phyloP scores from a whole-genome alignment of 2,888 invertebrate species.

The Lithodes maja region DNA sequence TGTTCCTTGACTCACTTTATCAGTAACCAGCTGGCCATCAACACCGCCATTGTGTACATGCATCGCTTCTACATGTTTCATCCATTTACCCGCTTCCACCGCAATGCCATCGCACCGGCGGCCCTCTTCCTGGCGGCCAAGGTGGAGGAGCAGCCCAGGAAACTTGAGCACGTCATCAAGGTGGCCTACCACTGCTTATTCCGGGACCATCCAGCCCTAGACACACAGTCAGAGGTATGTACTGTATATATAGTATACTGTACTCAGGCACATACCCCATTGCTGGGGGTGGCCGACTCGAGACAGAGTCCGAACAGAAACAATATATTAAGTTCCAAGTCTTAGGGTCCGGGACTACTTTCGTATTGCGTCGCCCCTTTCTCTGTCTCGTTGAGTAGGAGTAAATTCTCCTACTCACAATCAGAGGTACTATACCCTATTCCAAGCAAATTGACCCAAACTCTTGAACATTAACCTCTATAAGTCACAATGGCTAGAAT shows the following conservation, averaged over 20 bases:
- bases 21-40: constrained; percentile 95
- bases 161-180: constrained; percentile 97
- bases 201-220: constrained; percentile 78
- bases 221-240: constrained; percentile 84
- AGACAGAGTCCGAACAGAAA: too few species aligned
- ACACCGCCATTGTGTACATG: constrained; percentile 99
- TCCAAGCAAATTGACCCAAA: too few species aligned
- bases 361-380: too few species aligned
- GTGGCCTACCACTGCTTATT: constrained; percentile 92
- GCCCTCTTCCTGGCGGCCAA: constrained; percentile 98
- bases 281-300: too few species aligned
- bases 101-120: constrained; percentile 95
- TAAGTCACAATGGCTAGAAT: too few species aligned
- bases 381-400: too few species aligned
- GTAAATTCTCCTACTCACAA: background rate
- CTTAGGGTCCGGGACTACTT: too few species aligned
- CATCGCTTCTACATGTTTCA: constrained; percentile 99
- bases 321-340: too few species aligned
- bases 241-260: background rate
- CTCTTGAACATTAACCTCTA: too few species aligned
- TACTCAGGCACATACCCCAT: too few species aligned
- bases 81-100: constrained; percentile 95
- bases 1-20: constrained; percentile 73
- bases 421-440: background rate
- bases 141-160: constrained; percentile 98